Evolutionary conservation across 2,797 vertebrate species (phyloP).

Genomic region (Thripadectes ignobilis): DNA sequence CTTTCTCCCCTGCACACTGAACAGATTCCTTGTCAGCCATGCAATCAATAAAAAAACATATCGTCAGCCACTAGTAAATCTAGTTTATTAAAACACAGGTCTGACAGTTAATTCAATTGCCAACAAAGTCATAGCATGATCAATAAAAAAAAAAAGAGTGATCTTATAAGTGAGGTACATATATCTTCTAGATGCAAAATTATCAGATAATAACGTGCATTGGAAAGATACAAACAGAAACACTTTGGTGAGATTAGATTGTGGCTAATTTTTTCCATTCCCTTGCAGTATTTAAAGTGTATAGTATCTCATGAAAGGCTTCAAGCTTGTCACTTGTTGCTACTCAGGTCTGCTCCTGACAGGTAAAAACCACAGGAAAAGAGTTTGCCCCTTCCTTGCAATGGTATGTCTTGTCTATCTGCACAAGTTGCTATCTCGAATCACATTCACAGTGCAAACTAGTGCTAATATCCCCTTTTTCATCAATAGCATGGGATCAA

Average conservation of each 20-base stretch:
- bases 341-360: not conserved
- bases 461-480: not conserved
- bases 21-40: not conserved
- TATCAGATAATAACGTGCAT: not conserved
- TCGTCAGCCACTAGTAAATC: slow-evolving; percentile 4
- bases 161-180: not conserved
- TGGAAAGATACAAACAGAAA: not conserved
- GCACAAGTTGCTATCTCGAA: not conserved
- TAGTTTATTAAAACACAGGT: slow-evolving; percentile 43
- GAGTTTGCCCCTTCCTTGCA: not conserved
- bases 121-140: not conserved
- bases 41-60: not conserved
- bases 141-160: not conserved
- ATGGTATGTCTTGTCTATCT: not conserved
- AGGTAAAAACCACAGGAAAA: not conserved
- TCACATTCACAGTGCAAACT: not conserved
- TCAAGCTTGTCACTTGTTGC: not conserved
- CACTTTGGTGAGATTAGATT: not conserved
- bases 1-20: not conserved
- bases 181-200: not conserved
- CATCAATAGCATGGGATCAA: not conserved
- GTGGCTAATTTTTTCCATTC: not conserved
- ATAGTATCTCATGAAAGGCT: not conserved
- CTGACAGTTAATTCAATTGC: slow-evolving; percentile 21
- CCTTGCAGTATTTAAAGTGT: not conserved